A percentile compares a stretch with the other conserved stretches of the same genome.
Evolutionary conservation across 1,140 invertebrate genomes (phyloP).

Genomic region (Nephotettix cincticeps): DNA sequence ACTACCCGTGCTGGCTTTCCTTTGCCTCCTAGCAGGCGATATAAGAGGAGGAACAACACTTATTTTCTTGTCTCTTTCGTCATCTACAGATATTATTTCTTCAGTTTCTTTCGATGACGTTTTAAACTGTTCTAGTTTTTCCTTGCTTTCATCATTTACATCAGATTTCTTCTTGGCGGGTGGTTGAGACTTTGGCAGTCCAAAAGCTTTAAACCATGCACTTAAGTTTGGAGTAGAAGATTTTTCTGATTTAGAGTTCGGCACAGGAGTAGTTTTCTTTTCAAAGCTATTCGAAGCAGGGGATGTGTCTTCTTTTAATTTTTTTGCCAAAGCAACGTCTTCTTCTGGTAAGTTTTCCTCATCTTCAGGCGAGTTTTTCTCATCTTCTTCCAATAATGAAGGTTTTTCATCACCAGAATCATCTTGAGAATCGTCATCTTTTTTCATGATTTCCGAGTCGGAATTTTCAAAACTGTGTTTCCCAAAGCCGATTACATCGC

Average conservation of each 20-base stretch:
- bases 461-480: constrained; percentile 29
- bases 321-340: constrained; percentile 28
- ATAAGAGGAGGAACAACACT: constrained; percentile 41
- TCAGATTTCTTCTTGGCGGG: constrained; percentile 44
- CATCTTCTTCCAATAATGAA: constrained; percentile 22
- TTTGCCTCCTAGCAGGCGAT: constrained; percentile 52
- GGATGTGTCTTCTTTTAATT: constrained; percentile 44
- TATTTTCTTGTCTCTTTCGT: constrained; percentile 37
- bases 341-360: constrained; percentile 37
- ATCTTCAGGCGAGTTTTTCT: constrained; percentile 28
- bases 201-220: constrained; percentile 89
- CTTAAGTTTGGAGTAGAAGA: constrained; percentile 81
- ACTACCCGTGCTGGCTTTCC: constrained; percentile 68
- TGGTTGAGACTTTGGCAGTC: constrained; percentile 63
- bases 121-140: constrained; percentile 7
- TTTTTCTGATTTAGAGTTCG: constrained; percentile 57
- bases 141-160: constrained; percentile 31
- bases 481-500: constrained; percentile 46
- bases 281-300: constrained; percentile 28
- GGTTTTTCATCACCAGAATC: constrained; percentile 48
- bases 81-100: constrained; percentile 34
- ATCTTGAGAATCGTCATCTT: constrained; percentile 39
- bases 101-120: constrained; percentile 3
- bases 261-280: constrained; percentile 39
- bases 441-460: constrained; percentile 12